These are phyloP conservation scores for Pseudomyrmex dendroicus DNA, from an alignment of 1,140 invertebrate genomes.

Conservation along the genomic window DNA sequence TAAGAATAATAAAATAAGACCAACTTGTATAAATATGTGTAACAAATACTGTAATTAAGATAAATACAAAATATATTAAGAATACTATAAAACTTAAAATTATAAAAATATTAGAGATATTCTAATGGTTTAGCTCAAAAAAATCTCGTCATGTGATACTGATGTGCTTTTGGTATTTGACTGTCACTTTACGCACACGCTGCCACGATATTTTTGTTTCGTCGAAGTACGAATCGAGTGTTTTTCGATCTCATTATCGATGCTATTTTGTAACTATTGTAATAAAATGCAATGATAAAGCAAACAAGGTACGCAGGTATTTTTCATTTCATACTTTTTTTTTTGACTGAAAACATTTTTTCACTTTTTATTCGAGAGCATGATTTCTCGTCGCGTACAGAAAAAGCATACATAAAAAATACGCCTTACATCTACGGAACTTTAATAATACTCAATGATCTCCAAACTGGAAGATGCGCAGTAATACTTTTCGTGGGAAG, in stretches of 20 bases:
- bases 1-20: not conserved
- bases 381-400: conserved; percentile 83
- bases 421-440: conserved; percentile 84
- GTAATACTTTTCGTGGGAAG: conserved; percentile 82
- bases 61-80: too few species aligned
- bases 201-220: conserved; percentile 5
- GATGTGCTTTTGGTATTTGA: not conserved
- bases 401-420: conserved; percentile 86
- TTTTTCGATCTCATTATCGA: not conserved
- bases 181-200: not conserved
- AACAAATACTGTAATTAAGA: not conserved
- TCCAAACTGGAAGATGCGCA: conserved; percentile 82
- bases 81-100: too few species aligned
- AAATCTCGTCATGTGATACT: conserved; percentile 29
- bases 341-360: conserved; percentile 70
- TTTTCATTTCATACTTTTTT: not conserved
- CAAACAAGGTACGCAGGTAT: not conserved
- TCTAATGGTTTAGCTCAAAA: not conserved
- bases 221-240: not conserved
- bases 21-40: not conserved
- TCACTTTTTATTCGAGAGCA: conserved; percentile 79
- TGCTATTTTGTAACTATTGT: not conserved
- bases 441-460: conserved; percentile 74
- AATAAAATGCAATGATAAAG: conserved; percentile 29
- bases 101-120: not conserved